Evolutionary conservation across 1,140 invertebrate species (phyloP), one percentile per base, ranked within the genome.

Genomic region (Dufourea novaeangliae): DNA sequence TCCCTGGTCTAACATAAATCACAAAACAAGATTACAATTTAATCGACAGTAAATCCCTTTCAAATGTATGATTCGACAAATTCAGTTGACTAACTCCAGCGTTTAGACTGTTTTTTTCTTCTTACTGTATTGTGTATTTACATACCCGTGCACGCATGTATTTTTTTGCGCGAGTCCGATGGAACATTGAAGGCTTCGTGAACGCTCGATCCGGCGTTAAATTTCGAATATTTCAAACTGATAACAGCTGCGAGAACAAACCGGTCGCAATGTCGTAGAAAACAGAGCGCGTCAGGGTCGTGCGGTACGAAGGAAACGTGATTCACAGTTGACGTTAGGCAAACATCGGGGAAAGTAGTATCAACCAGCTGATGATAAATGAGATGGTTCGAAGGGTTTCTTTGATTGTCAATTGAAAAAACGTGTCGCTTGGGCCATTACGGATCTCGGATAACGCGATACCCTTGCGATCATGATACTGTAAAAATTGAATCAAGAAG

Each of bases 1-100:
- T 84, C 90, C 87, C 90, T 91, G 86, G 91, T 93, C 89, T 94
- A 82, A 6, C 78, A 64, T 67, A 68, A 8, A 76, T 39, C 46
- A 46, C 29, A 69, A 22, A 37, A 59, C 0, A 37, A 46, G 46
- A 61, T 50, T 50, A 39, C 3, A 50, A 14, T 54, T 11, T 44
- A 1, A 3, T 11, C n/a, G 11, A 70, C 61, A 57, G 14, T 4
- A 3, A 14, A 20, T 32, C 20, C 0, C 5, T 6, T 12, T 52
- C 0, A 11, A 64, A 37, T 14, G 29, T 34, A 37, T 25, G 8
- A 37, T 25, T 22, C 22, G 34, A 56, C 17, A 57, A n/a, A 32
- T 44, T 39, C 6, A 62, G 14, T 41, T 59, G 2, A 8, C 34
- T 17, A 32, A 5, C 64, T 34, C 8, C 2, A 22, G n/a, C n/a